phyloP scores from a whole-genome alignment of 2,888 invertebrate genomes.

The Hypolimnas misippus region DNA sequence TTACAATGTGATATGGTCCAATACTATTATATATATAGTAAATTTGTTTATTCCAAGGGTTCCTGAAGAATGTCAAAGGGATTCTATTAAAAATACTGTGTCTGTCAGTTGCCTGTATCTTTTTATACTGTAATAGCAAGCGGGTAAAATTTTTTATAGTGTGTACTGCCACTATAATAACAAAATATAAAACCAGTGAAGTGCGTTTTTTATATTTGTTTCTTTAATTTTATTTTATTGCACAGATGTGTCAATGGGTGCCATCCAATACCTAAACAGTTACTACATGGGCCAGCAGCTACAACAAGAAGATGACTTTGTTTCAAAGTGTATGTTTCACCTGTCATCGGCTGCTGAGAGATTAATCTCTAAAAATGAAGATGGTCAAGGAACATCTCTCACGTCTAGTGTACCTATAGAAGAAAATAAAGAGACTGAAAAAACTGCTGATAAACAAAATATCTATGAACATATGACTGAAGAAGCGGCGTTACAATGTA shows the following conservation, averaged over 20 bases:
- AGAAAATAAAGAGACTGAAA: conserved; percentile 61
- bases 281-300: conserved; percentile 97
- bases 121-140: too few relatives aligned
- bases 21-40: too few relatives aligned
- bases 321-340: conserved; percentile 96
- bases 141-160: too few relatives aligned
- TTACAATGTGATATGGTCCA: too few relatives aligned
- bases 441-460: conserved; percentile 69
- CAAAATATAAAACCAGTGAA: too few relatives aligned
- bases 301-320: conserved; percentile 96
- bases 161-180: too few relatives aligned
- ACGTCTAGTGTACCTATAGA: conserved; percentile 48
- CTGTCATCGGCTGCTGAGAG: conserved; percentile 92
- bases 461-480: conserved; percentile 83
- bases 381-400: conserved; percentile 53
- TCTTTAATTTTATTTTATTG: conserved; percentile 29
- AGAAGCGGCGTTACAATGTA: conserved; percentile 93
- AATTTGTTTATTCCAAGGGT: too few relatives aligned
- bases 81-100: too few relatives aligned
- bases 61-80: too few relatives aligned
- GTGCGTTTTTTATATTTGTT: not conserved
- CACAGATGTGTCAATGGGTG: conserved; percentile 95
- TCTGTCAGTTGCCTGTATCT: too few relatives aligned
- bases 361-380: conserved; percentile 75
- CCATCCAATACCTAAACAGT: conserved; percentile 96